Conservation (phyloP, 2,888 invertebrate species). For the Octodonta nipae region DNA sequence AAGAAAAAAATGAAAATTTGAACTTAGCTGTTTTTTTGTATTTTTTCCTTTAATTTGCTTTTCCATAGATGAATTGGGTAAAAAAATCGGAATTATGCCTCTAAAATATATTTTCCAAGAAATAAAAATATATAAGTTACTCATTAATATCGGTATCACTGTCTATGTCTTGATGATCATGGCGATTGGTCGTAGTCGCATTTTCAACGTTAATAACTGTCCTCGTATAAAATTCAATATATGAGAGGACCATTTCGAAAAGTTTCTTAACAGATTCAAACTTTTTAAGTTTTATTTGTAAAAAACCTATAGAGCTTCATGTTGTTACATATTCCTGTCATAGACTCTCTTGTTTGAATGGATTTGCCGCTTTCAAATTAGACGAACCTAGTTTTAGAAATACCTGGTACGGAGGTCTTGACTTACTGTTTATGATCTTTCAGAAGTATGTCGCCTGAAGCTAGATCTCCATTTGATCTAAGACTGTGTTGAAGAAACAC, state of each 20-base stretch:
- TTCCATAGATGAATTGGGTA: too few relatives aligned
- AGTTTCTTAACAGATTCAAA: too few relatives aligned
- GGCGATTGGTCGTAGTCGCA: neutral
- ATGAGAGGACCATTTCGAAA: slow-evolving; percentile 6
- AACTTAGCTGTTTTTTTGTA: slow-evolving; percentile 5
- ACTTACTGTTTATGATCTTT: slow-evolving; percentile 7
- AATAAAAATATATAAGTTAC: neutral
- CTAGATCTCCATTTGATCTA: slow-evolving; percentile 9
- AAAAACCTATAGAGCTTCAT: slow-evolving; percentile 4
- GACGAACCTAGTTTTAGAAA: too few relatives aligned
- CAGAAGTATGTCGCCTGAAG: too few relatives aligned
- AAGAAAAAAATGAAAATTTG: slow-evolving; percentile 5
- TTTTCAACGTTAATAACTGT: slow-evolving; percentile 6
- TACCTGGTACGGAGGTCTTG: slow-evolving; percentile 7
- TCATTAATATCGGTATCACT: slow-evolving; percentile 7
- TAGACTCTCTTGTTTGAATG: slow-evolving; percentile 6
- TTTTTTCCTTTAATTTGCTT: too few relatives aligned
- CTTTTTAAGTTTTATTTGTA: slow-evolving; percentile 5
- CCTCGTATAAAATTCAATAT: slow-evolving; percentile 9
- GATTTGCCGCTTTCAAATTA: slow-evolving; percentile 5
- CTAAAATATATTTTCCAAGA: too few relatives aligned
- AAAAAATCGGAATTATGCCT: too few relatives aligned
- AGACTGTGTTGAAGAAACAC: slow-evolving; percentile 8
- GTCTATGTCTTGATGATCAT: slow-evolving; percentile 5
- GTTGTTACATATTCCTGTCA: slow-evolving; percentile 6